Percentiles rank a stretch among this genome's conserved stretches.
phyloP scores from a whole-genome alignment of 2,888 invertebrate species.

The Oasisia sp. region DNA sequence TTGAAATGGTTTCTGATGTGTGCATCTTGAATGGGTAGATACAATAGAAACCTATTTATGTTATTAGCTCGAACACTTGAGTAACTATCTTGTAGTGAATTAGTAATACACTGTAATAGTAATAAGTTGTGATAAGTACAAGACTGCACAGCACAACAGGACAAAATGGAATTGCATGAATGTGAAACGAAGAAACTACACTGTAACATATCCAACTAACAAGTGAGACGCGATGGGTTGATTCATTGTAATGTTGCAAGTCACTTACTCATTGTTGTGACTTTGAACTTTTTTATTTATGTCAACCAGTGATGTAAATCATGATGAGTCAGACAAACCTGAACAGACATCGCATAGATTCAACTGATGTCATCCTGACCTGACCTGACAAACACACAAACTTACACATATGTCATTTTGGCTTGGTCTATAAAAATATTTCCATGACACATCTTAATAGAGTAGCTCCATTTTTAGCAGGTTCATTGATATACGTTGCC shows the following conservation, averaged over 20 bases:
- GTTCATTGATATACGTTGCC: not conserved
- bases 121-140: too few species aligned
- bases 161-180: too few species aligned
- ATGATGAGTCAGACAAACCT: not conserved
- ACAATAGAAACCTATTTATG: not conserved
- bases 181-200: not conserved
- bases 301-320: not conserved
- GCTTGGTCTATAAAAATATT: not conserved
- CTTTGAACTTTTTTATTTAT: too few species aligned
- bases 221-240: not conserved
- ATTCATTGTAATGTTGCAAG: not conserved
- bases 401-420: not conserved
- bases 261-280: not conserved
- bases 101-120: not conserved
- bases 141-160: too few species aligned
- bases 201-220: not conserved
- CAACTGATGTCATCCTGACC: not conserved
- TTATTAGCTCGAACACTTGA: not conserved
- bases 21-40: not conserved
- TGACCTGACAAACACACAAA: not conserved
- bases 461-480: not conserved
- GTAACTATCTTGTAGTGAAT: too few species aligned
- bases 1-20: not conserved
- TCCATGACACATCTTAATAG: not conserved
- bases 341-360: not conserved